Evolutionary conservation across 2,113 vertebrate genomes (phyloP).

Genomic region (Rallus limicola): DNA sequence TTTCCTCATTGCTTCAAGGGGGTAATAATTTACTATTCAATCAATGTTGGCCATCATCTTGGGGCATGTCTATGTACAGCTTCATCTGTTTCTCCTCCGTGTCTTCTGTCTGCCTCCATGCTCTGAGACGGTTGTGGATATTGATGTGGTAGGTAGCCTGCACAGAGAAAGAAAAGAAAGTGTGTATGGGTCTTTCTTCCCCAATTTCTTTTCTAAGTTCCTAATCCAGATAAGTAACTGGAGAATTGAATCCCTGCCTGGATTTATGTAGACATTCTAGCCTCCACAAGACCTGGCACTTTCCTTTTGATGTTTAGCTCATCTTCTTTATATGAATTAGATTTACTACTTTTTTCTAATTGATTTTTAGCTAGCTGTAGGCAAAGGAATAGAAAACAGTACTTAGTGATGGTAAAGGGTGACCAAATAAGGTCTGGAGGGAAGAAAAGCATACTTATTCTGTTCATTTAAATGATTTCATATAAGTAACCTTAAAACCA

Average conservation of each 20-base stretch:
- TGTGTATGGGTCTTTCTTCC: not conserved
- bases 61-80: not conserved
- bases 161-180: not conserved
- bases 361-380: not conserved
- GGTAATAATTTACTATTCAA: constrained; percentile 48
- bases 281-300: not conserved
- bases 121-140: not conserved
- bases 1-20: constrained; percentile 57
- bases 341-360: not conserved
- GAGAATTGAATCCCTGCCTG: not conserved
- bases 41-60: not conserved
- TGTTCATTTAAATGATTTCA: not conserved
- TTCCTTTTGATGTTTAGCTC: not conserved
- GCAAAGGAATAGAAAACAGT: not conserved
- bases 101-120: not conserved
- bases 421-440: not conserved
- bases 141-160: not conserved
- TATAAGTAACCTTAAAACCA: not conserved
- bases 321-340: not conserved
- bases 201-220: not conserved
- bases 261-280: not conserved
- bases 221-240: not conserved
- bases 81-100: not conserved
- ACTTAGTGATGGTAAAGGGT: not conserved
- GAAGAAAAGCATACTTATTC: not conserved